A percentile compares a stretch with the other conserved stretches of the same genome.
phyloP scores from a whole-genome alignment of 2,113 vertebrate genomes.

The Sylvilagus bachmani region DNA sequence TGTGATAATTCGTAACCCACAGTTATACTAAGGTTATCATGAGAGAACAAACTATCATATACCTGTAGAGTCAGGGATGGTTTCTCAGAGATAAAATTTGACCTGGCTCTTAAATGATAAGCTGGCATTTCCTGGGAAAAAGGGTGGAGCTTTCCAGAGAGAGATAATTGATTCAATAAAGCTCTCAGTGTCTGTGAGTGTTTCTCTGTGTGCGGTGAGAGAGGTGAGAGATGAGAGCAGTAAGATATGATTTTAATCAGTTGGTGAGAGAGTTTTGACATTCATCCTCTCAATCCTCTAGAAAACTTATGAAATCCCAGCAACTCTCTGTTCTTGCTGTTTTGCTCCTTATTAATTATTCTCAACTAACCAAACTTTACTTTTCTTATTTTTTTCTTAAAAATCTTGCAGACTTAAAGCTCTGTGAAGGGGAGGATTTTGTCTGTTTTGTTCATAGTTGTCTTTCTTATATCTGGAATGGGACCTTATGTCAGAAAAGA shows the following conservation, averaged over 20 bases:
- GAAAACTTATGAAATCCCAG: neutral
- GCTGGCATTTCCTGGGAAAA: neutral
- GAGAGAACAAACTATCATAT: rapidly evolving
- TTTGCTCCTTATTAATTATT: neutral
- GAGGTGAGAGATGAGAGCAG: neutral
- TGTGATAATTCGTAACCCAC: neutral
- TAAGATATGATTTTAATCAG: neutral
- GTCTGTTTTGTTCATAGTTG: neutral
- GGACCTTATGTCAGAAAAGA: neutral
- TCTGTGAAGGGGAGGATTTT: neutral
- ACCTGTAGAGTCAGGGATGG: rapidly evolving
- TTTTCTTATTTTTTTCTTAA: neutral
- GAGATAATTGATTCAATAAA: neutral
- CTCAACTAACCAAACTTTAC: neutral
- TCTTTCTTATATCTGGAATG: neutral
- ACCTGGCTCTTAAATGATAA: neutral
- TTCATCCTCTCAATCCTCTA: neutral
- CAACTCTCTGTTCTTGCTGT: neutral
- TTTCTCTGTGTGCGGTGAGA: neutral
- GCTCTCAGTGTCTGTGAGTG: neutral
- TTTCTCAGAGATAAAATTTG: conserved; percentile 23
- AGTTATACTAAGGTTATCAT: neutral
- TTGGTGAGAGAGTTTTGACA: neutral
- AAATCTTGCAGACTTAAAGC: neutral
- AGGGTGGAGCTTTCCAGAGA: neutral